A percentile compares a stretch with the other conserved stretches of the same genome.
Evolutionary conservation across 1,140 invertebrate genomes (phyloP).

Genomic region (Heliothis subflexa): DNA sequence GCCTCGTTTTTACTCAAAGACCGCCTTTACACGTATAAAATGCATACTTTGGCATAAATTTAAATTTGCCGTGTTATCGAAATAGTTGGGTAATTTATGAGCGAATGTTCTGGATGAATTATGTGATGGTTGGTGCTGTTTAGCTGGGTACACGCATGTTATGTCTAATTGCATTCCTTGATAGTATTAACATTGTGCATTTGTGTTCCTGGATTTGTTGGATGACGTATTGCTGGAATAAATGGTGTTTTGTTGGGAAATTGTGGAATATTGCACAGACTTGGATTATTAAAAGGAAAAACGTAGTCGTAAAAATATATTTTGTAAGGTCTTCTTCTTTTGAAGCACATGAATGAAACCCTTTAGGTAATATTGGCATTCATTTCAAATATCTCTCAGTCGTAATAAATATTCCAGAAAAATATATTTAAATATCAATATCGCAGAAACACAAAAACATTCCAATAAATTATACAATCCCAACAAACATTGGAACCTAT

Average conservation of each 20-base stretch:
- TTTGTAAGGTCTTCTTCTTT: no score
- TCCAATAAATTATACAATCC: no score
- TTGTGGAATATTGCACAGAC: neutral
- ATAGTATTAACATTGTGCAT: constrained; percentile 34
- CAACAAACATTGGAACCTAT: no score
- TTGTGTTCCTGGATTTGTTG: constrained; percentile 29
- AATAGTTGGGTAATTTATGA: constrained; percentile 79
- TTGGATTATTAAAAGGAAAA: no score
- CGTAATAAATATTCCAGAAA: no score
- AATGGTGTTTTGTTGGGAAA: neutral
- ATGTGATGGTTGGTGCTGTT: constrained; percentile 53
- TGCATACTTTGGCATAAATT: constrained; percentile 77
- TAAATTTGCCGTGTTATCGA: constrained; percentile 79
- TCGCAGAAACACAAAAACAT: no score
- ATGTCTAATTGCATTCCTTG: constrained; percentile 50
- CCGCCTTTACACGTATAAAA: constrained; percentile 71
- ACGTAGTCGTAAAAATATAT: no score
- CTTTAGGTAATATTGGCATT: no score
- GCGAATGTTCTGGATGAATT: constrained; percentile 67
- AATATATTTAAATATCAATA: no score
- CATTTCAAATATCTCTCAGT: no score
- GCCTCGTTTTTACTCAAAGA: constrained; percentile 68
- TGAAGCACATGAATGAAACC: no score
- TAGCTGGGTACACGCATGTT: constrained; percentile 50
- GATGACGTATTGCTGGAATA: neutral